Conservation (phyloP, 1,140 invertebrate genomes). For the Pygmarrhopalites habei region DNA sequence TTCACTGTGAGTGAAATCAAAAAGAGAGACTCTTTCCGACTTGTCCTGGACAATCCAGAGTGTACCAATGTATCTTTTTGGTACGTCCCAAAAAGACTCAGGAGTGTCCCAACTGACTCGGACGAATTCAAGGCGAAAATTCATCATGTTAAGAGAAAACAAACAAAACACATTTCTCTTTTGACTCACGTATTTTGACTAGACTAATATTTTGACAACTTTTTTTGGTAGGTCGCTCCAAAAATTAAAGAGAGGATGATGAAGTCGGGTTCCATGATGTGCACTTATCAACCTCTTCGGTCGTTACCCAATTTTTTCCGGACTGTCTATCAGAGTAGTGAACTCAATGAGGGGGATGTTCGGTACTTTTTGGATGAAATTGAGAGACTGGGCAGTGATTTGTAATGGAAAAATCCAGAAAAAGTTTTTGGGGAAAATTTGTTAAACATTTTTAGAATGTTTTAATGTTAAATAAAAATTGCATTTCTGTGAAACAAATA, state of each 20-base stretch:
- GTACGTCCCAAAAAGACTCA: conserved; percentile 77
- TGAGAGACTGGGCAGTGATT: conserved; percentile 65
- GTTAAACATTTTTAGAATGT: too few relatives aligned
- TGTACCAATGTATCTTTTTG: conserved; percentile 94
- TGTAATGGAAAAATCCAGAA: too few relatives aligned
- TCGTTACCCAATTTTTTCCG: conserved; percentile 84
- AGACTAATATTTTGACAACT: too few relatives aligned
- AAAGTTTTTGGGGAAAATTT: too few relatives aligned
- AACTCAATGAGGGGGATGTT: conserved; percentile 69
- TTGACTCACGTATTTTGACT: too few relatives aligned
- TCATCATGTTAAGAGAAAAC: too few relatives aligned
- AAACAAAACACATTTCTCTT: too few relatives aligned
- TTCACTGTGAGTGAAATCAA: conserved; percentile 63
- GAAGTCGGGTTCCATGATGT: conserved; percentile 86
- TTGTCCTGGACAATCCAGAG: conserved; percentile 72
- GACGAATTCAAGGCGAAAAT: too few relatives aligned
- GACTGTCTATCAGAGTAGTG: conserved; percentile 84
- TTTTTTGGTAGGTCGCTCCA: conserved; percentile 62
- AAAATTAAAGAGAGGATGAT: conserved; percentile 91
- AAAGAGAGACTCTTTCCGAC: conserved; percentile 59
- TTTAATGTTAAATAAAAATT: too few relatives aligned
- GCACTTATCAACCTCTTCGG: conserved; percentile 83
- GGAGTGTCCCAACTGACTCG: conserved; percentile 49
- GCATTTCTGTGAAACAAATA: too few relatives aligned
- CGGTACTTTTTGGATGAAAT: conserved; percentile 78